These are phyloP conservation scores for Lycopodina hypogea DNA, from an alignment of 37 sponge, comb jelly and placozoan species.

Conservation along the genomic window DNA sequence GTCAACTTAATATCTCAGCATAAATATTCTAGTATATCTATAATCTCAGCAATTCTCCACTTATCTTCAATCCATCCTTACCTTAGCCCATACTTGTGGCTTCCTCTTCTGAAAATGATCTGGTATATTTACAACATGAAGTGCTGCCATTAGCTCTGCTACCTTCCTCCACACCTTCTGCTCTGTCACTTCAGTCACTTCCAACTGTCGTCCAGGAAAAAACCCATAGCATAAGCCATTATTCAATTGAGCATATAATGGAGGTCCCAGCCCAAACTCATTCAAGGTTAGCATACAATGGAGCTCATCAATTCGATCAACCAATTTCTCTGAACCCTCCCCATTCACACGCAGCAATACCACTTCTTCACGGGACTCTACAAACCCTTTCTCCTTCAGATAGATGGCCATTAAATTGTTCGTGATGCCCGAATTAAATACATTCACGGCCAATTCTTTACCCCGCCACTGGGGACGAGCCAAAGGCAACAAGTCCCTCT, in stretches of 20 bases:
- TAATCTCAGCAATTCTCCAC: no score
- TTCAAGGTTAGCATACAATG: constrained; percentile 21
- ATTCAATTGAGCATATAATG: constrained; percentile 45
- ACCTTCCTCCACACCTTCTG: constrained; percentile 27
- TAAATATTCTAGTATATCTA: no score
- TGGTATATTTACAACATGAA: constrained; percentile 51
- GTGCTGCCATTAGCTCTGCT: constrained; percentile 50
- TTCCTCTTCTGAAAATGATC: background rate
- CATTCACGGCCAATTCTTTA: background rate
- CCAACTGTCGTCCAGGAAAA: constrained; percentile 47
- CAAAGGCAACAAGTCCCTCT: constrained; percentile 5
- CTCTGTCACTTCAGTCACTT: constrained; percentile 44
- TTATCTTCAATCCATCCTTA: background rate
- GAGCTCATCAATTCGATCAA: constrained; percentile 56
- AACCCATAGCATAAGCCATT: constrained; percentile 74
- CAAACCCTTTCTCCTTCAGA: constrained; percentile 2
- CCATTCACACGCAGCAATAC: constrained; percentile 74
- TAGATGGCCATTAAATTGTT: constrained; percentile 54
- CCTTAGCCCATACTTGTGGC: constrained; percentile 31
- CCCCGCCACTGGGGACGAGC: constrained; percentile 40
- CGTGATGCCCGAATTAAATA: constrained; percentile 52
- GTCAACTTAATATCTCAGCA: no score
- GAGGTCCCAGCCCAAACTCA: constrained; percentile 28
- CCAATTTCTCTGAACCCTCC: constrained; percentile 51
- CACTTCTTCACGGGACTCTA: constrained; percentile 24